Conservation (phyloP, 2,113 vertebrate genomes). For the Dasyornis broadbenti region DNA sequence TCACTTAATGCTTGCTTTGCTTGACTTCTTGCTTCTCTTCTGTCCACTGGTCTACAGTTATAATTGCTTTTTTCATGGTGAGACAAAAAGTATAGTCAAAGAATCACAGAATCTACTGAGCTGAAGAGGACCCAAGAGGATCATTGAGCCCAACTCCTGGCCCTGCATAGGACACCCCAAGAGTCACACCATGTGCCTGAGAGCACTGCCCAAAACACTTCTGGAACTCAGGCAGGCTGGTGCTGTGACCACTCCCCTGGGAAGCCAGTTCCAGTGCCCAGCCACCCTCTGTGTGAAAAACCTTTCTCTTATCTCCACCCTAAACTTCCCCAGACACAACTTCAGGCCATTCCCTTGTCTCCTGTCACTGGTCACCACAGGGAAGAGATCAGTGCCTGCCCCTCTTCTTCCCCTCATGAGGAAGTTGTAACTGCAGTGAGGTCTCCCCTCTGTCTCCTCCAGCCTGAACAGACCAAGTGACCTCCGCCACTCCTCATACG, state of each 20-base stretch:
- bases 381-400: not conserved
- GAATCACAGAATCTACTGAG: not conserved
- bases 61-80: not conserved
- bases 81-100: not conserved
- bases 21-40: not conserved
- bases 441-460: not conserved
- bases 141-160: not conserved
- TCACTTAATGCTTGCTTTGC: not conserved
- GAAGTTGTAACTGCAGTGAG: too few species aligned
- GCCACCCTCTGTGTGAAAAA: accelerated
- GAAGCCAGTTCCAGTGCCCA: not conserved
- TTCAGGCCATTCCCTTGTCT: not conserved
- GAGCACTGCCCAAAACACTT: accelerated
- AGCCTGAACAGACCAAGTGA: not conserved
- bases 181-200: not conserved
- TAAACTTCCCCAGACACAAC: not conserved
- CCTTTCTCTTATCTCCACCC: accelerated
- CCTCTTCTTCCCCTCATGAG: accelerated
- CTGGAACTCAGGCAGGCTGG: not conserved
- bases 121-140: not conserved
- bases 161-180: not conserved
- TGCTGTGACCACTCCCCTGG: accelerated
- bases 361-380: not conserved
- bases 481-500: accelerated
- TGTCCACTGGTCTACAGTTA: not conserved